These are phyloP conservation scores for Dryoscopus gambensis DNA, from an alignment of 2,113 vertebrate species.

Conservation along the genomic window DNA sequence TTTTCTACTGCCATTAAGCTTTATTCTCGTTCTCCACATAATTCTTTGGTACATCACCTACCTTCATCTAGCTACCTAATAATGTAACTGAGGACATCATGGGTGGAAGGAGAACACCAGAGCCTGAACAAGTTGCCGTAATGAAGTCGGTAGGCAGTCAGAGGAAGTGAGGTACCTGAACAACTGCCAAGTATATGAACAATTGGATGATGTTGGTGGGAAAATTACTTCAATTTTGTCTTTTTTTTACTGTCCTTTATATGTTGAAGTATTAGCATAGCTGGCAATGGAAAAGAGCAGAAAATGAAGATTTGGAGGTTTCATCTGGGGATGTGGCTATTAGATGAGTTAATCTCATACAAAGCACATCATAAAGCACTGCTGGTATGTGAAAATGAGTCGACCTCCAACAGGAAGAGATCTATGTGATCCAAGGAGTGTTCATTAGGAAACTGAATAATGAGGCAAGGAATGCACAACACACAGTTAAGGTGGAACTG, in stretches of 20 bases:
- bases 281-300: neutral
- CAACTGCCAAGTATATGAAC: neutral
- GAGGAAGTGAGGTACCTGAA: neutral
- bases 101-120: neutral
- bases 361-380: neutral
- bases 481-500: neutral
- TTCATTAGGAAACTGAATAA: constrained; percentile 24
- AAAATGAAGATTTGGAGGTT: neutral
- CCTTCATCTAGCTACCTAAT: neutral
- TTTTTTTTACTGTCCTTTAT: neutral
- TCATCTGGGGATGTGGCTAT: neutral
- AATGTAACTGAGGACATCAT: neutral
- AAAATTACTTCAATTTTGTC: neutral
- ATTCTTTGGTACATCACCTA: neutral
- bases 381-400: neutral
- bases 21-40: neutral
- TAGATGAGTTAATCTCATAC: neutral
- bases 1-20: neutral
- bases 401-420: neutral
- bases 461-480: neutral
- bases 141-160: neutral
- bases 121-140: neutral
- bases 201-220: neutral
- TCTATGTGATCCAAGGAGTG: neutral
- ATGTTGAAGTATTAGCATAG: neutral